Evolutionary conservation across 2,888 invertebrate species (phyloP).

Genomic region (Hetaerina titia): DNA sequence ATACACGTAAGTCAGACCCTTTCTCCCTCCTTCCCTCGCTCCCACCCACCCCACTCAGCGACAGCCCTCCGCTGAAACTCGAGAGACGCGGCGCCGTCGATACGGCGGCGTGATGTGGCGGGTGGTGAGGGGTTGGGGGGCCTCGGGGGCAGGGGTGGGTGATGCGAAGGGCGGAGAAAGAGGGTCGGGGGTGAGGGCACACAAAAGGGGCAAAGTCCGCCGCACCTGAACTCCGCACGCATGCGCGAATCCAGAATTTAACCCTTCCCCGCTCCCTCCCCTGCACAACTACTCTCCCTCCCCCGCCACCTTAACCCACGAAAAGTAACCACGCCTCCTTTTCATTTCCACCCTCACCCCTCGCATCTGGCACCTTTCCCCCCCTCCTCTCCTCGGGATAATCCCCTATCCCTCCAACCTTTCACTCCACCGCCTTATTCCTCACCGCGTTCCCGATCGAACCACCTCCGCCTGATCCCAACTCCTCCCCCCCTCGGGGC

Average conservation of each 20-base stretch:
- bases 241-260: neutral
- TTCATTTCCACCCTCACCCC: neutral
- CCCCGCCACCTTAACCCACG: too few species aligned
- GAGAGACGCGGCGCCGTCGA: conserved; percentile 61
- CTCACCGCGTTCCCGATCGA: neutral
- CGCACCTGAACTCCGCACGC: conserved; percentile 51
- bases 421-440: neutral
- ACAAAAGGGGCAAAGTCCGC: conserved; percentile 68
- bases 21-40: neutral
- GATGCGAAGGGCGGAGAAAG: conserved; percentile 36
- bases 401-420: neutral
- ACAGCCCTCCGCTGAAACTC: conserved; percentile 18
- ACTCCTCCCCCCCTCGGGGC: conserved; percentile 78
- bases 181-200: conserved; percentile 68
- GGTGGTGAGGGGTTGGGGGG: conserved; percentile 74
- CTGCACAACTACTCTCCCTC: conserved; percentile 52
- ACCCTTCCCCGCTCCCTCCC: conserved; percentile 70
- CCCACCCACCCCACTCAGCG: neutral
- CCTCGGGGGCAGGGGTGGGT: neutral
- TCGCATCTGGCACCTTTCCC: neutral
- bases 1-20: neutral
- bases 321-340: conserved; percentile 69
- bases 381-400: neutral
- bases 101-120: conserved; percentile 71
- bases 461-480: too few species aligned